phyloP scores from a whole-genome alignment of 1,140 invertebrate genomes.

The Cherax quadricarinatus region DNA sequence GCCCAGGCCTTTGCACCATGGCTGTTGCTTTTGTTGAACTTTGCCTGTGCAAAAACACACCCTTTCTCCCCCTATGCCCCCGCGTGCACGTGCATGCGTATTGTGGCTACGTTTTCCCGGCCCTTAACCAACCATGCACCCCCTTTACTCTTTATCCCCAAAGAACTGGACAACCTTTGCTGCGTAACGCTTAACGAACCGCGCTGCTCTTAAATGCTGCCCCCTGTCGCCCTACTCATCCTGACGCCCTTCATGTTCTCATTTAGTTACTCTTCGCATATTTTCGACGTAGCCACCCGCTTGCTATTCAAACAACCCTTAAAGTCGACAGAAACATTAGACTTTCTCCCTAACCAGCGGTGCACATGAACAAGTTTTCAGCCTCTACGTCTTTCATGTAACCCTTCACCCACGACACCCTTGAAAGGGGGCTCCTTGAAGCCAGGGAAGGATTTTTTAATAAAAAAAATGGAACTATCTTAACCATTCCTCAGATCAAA shows the following conservation, averaged over 20 bases:
- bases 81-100: constrained; percentile 36
- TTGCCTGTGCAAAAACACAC: constrained; percentile 43
- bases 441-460: too few species aligned
- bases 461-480: too few species aligned
- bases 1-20: background rate
- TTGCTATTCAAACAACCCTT: background rate
- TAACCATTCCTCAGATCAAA: too few species aligned
- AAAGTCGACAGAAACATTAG: background rate
- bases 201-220: background rate
- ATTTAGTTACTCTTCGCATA: background rate
- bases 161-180: background rate
- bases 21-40: constrained; percentile 42
- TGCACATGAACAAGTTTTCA: background rate
- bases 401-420: background rate
- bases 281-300: background rate
- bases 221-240: background rate
- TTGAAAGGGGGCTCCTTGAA: too few species aligned
- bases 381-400: background rate
- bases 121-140: constrained; percentile 37
- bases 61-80: constrained; percentile 10
- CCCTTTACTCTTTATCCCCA: constrained; percentile 22
- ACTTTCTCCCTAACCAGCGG: too few species aligned
- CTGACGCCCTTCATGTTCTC: background rate
- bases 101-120: constrained; percentile 27
- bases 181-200: constrained; percentile 2